These are phyloP conservation scores for Ichneumoninae sp. DNA, from an alignment of 2,888 invertebrate species.

Conservation along the genomic window DNA sequence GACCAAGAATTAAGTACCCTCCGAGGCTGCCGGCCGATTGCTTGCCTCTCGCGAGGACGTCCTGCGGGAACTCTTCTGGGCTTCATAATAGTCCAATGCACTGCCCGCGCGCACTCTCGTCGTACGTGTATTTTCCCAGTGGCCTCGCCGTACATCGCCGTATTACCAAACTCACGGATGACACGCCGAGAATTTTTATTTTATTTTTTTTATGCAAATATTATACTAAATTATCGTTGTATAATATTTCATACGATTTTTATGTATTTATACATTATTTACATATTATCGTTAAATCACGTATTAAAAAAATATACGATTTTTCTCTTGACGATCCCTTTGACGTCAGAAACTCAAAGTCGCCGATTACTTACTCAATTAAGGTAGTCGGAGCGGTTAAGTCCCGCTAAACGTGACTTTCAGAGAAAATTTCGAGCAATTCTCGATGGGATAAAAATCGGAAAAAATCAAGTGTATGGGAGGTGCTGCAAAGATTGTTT, in stretches of 20 bases:
- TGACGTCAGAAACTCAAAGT: too few species aligned
- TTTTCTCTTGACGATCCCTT: too few species aligned
- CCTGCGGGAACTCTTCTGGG: slow-evolving; percentile 30
- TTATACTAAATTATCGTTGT: not conserved
- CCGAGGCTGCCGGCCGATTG: slow-evolving; percentile 58
- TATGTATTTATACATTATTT: not conserved
- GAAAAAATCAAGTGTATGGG: too few species aligned
- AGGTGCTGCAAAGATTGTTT: too few species aligned
- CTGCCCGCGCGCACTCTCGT: not conserved
- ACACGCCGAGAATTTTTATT: not conserved
- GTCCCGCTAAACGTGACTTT: too few species aligned
- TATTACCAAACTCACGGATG: not conserved
- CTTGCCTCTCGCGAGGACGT: slow-evolving; percentile 25
- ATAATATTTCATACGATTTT: not conserved
- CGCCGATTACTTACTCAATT: too few species aligned
- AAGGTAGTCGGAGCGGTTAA: too few species aligned
- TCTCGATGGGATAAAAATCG: too few species aligned
- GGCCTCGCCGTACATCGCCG: not conserved
- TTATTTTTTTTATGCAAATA: not conserved
- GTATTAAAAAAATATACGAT: too few species aligned
- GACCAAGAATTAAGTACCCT: slow-evolving; percentile 70
- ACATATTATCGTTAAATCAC: not conserved
- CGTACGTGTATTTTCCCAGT: not conserved
- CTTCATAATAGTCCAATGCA: slow-evolving; percentile 14
- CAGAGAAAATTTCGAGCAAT: too few species aligned